Conservation (phyloP, 2,113 vertebrate genomes). For the Microcebus jonahi region DNA sequence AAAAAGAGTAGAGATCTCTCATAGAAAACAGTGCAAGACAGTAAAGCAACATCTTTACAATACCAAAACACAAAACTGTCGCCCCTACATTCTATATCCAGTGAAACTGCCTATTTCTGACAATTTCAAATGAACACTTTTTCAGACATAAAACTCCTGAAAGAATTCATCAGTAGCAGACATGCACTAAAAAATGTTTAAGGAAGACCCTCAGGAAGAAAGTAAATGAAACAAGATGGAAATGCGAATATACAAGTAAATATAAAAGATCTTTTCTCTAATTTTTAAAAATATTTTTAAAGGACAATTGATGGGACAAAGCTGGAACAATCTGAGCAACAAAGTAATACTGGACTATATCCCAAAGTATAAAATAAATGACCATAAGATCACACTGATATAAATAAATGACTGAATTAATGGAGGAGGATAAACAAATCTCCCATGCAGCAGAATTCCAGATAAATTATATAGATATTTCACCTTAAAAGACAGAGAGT, state of each 20-base stretch:
- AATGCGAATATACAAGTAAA: neutral
- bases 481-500: neutral
- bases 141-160: neutral
- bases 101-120: neutral
- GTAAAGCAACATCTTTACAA: neutral
- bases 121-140: neutral
- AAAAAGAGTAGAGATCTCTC: neutral
- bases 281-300: neutral
- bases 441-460: neutral
- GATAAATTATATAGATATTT: neutral
- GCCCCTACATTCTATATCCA: conserved; percentile 1
- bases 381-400: neutral
- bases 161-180: neutral
- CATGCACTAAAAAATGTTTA: neutral
- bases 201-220: neutral
- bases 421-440: neutral
- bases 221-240: neutral
- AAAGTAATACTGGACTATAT: neutral
- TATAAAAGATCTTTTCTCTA: neutral
- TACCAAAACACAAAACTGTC: neutral
- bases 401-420: neutral
- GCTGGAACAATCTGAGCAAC: neutral
- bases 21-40: neutral
- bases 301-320: neutral
- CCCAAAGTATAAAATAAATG: neutral